Evolutionary conservation across 92 coral and sea anemone species (phyloP).

Genomic region (Actinernus sp.): DNA sequence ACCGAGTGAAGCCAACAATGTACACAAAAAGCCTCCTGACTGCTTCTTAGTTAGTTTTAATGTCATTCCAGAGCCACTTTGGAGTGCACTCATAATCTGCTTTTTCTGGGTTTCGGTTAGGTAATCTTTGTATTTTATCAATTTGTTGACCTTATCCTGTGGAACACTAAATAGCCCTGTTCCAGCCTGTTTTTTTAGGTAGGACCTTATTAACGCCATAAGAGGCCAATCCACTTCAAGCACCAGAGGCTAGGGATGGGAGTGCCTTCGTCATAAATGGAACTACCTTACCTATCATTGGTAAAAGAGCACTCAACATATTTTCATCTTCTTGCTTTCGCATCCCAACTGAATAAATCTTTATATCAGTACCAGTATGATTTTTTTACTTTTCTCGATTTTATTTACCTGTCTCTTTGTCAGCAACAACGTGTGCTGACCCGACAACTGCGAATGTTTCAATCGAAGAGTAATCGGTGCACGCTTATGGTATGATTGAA

Average conservation of each 20-base stretch:
- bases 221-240: background rate
- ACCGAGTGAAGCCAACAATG: conserved; percentile 20
- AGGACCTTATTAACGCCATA: background rate
- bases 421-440: conserved; percentile 3
- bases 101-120: conserved; percentile 6
- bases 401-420: conserved; percentile 8
- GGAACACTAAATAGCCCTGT: conserved; percentile 3
- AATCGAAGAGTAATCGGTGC: background rate
- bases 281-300: background rate
- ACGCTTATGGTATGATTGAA: background rate
- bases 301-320: background rate
- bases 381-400: background rate
- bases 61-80: conserved; percentile 2
- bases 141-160: conserved; percentile 6
- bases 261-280: background rate
- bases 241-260: background rate
- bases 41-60: background rate
- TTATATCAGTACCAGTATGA: conserved; percentile 11
- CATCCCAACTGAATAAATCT: background rate
- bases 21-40: background rate
- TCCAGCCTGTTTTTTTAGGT: background rate
- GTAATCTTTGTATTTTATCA: conserved; percentile 7
- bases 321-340: conserved; percentile 3
- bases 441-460: background rate
- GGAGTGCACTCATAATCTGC: conserved; percentile 10